Evolutionary conservation across 2,888 invertebrate species (phyloP).

Genomic region (Trissolcus japonicus): DNA sequence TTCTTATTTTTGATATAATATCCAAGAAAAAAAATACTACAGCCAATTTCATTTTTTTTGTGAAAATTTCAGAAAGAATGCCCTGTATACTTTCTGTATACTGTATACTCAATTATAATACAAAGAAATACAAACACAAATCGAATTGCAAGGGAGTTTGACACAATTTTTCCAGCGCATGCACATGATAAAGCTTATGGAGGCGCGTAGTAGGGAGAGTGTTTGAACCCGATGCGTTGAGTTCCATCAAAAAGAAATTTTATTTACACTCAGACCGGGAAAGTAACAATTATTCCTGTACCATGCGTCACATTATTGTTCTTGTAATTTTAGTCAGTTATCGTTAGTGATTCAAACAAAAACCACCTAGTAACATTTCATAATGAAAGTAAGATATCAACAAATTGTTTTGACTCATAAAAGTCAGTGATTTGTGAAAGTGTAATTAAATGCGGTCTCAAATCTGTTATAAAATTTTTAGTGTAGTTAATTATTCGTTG

Average conservation of each 20-base stretch:
- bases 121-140: no score
- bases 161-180: slow-evolving; percentile 22
- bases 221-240: slow-evolving; percentile 12
- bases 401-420: not conserved
- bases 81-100: no score
- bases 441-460: not conserved
- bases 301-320: slow-evolving; percentile 5
- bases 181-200: slow-evolving; percentile 14
- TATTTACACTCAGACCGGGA: slow-evolving; percentile 19
- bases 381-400: slow-evolving; percentile 32
- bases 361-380: slow-evolving; percentile 6
- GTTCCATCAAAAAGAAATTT: slow-evolving; percentile 15
- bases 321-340: not conserved
- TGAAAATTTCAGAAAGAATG: no score
- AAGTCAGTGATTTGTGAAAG: not conserved
- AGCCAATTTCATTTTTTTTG: no score
- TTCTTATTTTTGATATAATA: no score
- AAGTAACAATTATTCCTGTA: slow-evolving; percentile 24
- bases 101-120: no score
- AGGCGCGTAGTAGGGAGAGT: slow-evolving; percentile 8
- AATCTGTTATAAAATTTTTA: not conserved
- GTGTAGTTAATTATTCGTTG: not conserved
- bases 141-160: not conserved
- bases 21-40: no score
- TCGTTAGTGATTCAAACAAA: slow-evolving; percentile 3